These are phyloP conservation scores for Anas bernieri DNA, from an alignment of 2,797 vertebrate species.

Conservation along the genomic window DNA sequence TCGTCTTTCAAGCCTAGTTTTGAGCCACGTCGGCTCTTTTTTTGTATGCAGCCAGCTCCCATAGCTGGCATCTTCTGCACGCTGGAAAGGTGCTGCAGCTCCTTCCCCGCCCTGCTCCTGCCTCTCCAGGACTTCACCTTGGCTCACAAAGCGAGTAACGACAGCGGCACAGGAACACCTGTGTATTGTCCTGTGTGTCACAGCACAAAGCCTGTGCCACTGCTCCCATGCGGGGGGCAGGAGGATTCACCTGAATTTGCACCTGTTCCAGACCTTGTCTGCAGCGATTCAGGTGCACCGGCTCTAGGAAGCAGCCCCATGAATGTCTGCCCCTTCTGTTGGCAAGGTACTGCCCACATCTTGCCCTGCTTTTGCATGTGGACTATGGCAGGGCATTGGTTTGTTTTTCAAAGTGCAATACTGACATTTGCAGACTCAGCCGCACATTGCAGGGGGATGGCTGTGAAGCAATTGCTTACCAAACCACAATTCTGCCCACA, in stretches of 20 bases:
- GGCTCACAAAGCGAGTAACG: fast-evolving
- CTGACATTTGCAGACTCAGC: neutral
- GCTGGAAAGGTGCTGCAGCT: neutral
- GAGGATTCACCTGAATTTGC: neutral
- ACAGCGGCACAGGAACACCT: fast-evolving
- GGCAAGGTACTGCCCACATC: neutral
- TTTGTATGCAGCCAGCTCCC: neutral
- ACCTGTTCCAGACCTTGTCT: neutral
- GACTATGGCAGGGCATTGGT: fast-evolving
- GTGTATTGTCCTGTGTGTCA: fast-evolving
- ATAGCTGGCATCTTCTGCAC: fast-evolving
- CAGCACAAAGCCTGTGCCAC: fast-evolving
- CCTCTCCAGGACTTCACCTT: fast-evolving
- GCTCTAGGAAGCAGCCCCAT: neutral
- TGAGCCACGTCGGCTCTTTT: fast-evolving
- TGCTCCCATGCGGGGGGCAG: fast-evolving
- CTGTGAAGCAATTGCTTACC: neutral
- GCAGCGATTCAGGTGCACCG: fast-evolving
- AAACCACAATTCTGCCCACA: too few species aligned
- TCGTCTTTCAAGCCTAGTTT: neutral
- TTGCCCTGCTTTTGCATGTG: fast-evolving
- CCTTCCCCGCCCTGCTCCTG: fast-evolving
- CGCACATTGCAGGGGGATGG: fast-evolving
- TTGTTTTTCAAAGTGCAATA: fast-evolving
- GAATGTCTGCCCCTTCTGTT: fast-evolving